These are phyloP conservation scores for Ascaphus truei DNA, from an alignment of 2,113 vertebrate species.

Conservation along the genomic window DNA sequence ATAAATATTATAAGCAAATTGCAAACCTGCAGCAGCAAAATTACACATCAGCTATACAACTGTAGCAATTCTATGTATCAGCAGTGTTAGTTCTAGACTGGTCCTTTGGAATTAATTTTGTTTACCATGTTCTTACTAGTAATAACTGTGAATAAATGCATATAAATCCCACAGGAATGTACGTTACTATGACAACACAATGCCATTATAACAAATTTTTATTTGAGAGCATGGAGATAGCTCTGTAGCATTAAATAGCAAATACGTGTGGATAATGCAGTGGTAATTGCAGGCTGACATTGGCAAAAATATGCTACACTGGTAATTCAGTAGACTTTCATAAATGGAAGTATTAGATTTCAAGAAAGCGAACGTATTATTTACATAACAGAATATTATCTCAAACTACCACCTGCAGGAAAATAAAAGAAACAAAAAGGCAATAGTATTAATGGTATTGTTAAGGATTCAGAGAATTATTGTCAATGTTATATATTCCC, in stretches of 20 bases:
- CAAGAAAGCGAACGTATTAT: too few species aligned
- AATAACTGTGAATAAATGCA: constrained; percentile 9
- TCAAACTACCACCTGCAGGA: too few species aligned
- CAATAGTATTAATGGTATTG: too few species aligned
- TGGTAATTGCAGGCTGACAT: background rate
- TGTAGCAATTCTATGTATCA: background rate
- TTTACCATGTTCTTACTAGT: background rate
- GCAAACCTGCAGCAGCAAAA: background rate
- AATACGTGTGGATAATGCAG: background rate
- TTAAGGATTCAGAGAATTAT: background rate
- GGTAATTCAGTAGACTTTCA: background rate
- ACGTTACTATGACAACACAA: constrained; percentile 17
- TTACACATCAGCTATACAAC: background rate
- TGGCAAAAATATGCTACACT: background rate
- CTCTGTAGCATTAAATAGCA: background rate
- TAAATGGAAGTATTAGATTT: background rate
- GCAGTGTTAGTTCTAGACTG: background rate
- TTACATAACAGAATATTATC: too few species aligned
- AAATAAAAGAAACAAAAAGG: too few species aligned
- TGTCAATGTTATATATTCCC: background rate
- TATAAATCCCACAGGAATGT: background rate
- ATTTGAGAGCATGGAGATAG: background rate
- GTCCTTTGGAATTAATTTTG: constrained; percentile 19
- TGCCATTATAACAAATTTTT: background rate
- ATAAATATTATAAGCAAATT: background rate